A percentile compares a stretch with the other conserved stretches of the same genome.
Conservation (phyloP, 2,113 vertebrate species). For the Psephotus haematonotus region DNA sequence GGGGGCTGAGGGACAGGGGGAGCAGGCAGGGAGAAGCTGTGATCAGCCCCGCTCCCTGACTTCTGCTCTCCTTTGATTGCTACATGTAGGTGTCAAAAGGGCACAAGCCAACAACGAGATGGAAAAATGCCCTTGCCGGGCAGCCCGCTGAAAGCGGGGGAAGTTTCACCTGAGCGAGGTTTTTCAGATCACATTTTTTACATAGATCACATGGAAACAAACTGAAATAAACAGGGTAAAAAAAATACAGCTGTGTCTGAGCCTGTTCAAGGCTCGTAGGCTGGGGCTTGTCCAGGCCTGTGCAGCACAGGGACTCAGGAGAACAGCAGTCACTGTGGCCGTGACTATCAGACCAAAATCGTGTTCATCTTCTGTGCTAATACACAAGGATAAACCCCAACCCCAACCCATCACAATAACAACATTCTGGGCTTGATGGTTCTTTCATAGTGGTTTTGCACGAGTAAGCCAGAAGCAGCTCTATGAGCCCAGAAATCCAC, state of each 20-base stretch:
- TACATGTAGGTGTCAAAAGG: background rate
- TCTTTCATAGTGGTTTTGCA: background rate
- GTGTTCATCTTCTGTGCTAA: background rate
- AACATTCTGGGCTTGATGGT: background rate
- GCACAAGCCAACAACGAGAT: background rate
- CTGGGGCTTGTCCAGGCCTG: slow-evolving; percentile 45
- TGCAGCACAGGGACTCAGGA: background rate
- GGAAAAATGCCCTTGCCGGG: background rate
- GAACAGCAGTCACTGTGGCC: slow-evolving; percentile 12
- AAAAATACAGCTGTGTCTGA: slow-evolving; percentile 21
- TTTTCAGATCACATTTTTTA: background rate
- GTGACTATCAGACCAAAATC: slow-evolving; percentile 29
- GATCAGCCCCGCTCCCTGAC: background rate
- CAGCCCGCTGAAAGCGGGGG: background rate
- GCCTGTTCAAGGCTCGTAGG: slow-evolving; percentile 28
- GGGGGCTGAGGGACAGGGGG: background rate
- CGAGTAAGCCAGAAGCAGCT: background rate
- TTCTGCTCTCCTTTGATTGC: background rate
- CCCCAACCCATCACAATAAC: background rate
- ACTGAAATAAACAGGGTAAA: slow-evolving; percentile 23
- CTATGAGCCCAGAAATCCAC: background rate
- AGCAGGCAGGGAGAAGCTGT: background rate
- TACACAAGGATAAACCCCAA: background rate
- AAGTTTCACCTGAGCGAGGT: background rate
- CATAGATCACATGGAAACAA: slow-evolving; percentile 25